phyloP scores from a whole-genome alignment of 2,888 invertebrate species.

The Diplolepis rosae region DNA sequence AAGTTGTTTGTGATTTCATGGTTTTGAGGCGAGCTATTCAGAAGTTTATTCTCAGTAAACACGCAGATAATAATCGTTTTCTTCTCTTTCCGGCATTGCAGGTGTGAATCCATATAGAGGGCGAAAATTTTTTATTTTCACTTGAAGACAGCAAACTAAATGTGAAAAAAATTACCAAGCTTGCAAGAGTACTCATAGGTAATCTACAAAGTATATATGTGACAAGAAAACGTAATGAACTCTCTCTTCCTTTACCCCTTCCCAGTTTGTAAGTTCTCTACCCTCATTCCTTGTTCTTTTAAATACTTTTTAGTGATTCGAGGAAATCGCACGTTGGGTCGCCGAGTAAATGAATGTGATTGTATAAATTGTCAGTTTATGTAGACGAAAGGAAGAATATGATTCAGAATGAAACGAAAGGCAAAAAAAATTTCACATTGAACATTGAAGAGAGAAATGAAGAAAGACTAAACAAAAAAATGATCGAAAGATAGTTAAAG shows the following conservation, averaged over 20 bases:
- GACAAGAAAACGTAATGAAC: constrained; percentile 10
- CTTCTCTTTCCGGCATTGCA: background rate
- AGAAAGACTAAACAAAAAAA: constrained; percentile 21
- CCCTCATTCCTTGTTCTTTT: background rate
- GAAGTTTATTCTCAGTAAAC: too few relatives aligned
- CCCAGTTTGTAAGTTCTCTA: background rate
- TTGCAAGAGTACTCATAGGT: constrained; percentile 14
- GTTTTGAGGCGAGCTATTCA: too few relatives aligned
- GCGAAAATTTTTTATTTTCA: constrained; percentile 19
- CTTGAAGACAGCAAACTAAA: constrained; percentile 1
- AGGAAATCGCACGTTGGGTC: constrained; percentile 34
- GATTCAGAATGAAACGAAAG: constrained; percentile 27
- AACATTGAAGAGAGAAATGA: constrained; percentile 17
- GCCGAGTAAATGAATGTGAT: constrained; percentile 43
- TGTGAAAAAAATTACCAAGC: constrained; percentile 20
- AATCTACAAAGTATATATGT: constrained; percentile 14
- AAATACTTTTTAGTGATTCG: constrained; percentile 7
- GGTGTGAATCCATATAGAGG: background rate
- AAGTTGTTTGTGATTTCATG: too few relatives aligned
- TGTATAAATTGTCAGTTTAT: constrained; percentile 48
- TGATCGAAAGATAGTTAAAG: background rate
- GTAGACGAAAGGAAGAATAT: constrained; percentile 36
- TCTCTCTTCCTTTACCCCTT: background rate
- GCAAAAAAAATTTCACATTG: constrained; percentile 23
- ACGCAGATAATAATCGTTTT: background rate